Base-by-base conservation (phyloP, 2,113 vertebrate genomes). In the Herpetotheres cachinnans region DNA sequence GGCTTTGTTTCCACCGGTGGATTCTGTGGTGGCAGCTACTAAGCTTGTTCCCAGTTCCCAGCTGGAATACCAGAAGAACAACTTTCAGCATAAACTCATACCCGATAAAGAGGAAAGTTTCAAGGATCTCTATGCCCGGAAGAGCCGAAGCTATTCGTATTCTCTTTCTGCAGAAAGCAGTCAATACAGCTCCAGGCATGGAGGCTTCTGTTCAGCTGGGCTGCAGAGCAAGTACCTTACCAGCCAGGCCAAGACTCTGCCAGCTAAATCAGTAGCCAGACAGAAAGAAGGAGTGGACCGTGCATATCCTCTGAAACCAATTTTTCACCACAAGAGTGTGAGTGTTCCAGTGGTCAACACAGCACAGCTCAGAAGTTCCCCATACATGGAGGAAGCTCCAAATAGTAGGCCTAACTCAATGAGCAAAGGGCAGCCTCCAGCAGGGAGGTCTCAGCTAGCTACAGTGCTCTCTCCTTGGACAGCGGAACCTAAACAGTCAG, bases 221-320 rank as follows among this genome's bases (percentile, higher is more conserved):
- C 85, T 80, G 63, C 96, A 90, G 18, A 67, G 44, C 40, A 89
- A 49, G 59, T 71, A 71, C 69, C 54, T 70, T 67, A 86, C 94
- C 62, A 84, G 92, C 49, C 97, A 95, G 17, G 69, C 79, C 58
- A 95, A 66, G 59, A 44, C 18, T 84, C 76, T 94, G 49, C 93
- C 97, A 69, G 58, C 91, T 55, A 95, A 87, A 54, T 92, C 82
- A 67, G 56, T 86, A 69, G 69, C 63, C 50, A 97, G 90, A 40
- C 95, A 62, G 84, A 95, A 85, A 88, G 95, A 97, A 83, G 98
- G 91, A 34, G 97, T 97, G 32, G 98, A 99, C 69, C 90, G 82
- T 55, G 97, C 98, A 7, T 98, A 98, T 93, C 98, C 98, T 22
- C 96, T 98, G 58, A 99, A 99, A 95, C 98, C 98, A 13, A 94